Base-by-base conservation (phyloP, 2,888 invertebrate species). In the Hermaeophaga mercurialis region DNA sequence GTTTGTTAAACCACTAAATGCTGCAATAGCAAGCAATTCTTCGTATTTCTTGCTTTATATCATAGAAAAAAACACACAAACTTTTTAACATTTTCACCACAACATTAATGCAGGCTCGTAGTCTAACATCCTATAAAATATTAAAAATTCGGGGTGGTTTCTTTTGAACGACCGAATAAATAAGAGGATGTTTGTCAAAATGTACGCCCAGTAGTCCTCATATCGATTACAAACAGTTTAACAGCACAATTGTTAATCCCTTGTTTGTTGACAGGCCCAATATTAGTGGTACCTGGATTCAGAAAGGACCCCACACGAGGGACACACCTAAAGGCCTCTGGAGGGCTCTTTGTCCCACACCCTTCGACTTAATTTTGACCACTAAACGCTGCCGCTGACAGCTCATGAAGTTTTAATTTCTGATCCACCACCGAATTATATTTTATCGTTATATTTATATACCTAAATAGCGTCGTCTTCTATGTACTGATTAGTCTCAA, bases 161-260 rank as follows among this genome's bases (percentile, higher is more conserved):
- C n/a, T n/a, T n/a, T 36, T 36, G 36, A 36, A 36, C 9, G 2
- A 17, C 36, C 36, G 33, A 49, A 39, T 28, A 41, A 41, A 49
- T 41, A 49, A 39, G n/a, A n/a, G 41, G 31, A 41, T 41, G 19
- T 45, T 45, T 33, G 45, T 33, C 33, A 26, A 17, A 22, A 18
- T 19, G 24, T 43, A 52, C 43, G 52, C 43, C 43, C 43, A 43
- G 43, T 44, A 43, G 52, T 52, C 52, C 34, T 17, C 19, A 12
- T 73, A 75, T 76, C 75, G 72, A 73, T 76, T 75, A 75, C 76
- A 74, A 71, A 75, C 73, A 74, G 73, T 75, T 77, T 76, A 76
- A 74, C 70, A 65, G 62, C 64, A 77, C 76, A 77, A 77, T 77
- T 73, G 75, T 64, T 77, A 77, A 77, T 77, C 77, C 67, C 69